These are phyloP conservation scores for Scelioninae gen. 1 DNA, from an alignment of 2,888 invertebrate species.

Conservation along the genomic window DNA sequence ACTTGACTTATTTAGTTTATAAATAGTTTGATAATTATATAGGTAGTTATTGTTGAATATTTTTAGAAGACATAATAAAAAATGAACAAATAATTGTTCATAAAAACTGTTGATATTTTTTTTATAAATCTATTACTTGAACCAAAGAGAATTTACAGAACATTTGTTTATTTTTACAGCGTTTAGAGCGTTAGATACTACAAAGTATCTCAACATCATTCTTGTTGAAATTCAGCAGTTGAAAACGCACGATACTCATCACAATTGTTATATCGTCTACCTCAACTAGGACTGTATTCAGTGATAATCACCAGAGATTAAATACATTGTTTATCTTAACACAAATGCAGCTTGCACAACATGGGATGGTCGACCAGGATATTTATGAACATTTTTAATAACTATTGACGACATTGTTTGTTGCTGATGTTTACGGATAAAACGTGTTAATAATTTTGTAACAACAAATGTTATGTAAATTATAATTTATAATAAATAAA, in stretches of 20 bases:
- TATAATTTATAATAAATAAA: conserved; percentile 36
- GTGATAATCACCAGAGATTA: conserved; percentile 50
- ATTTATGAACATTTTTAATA: conserved; percentile 10
- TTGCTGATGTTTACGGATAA: conserved; percentile 5
- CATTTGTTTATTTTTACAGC: not conserved
- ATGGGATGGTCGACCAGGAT: conserved; percentile 5
- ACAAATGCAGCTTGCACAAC: conserved; percentile 1
- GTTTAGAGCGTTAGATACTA: conserved; percentile 16
- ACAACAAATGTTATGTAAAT: conserved; percentile 19
- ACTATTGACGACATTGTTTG: conserved; percentile 1
- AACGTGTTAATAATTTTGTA: not conserved
- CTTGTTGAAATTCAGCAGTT: conserved; percentile 47
- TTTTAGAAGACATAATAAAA: too few relatives aligned
- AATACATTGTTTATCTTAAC: conserved; percentile 40
- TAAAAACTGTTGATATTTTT: too few relatives aligned
- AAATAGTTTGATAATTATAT: too few relatives aligned
- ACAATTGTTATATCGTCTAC: conserved; percentile 51
- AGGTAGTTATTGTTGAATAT: too few relatives aligned
- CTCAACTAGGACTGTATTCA: conserved; percentile 53
- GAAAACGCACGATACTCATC: conserved; percentile 47
- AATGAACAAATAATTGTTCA: too few relatives aligned
- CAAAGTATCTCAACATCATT: conserved; percentile 20
- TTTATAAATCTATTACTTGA: too few relatives aligned
- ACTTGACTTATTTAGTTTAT: too few relatives aligned
- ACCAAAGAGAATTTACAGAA: too few relatives aligned